These are phyloP conservation scores for Huso huso DNA, from an alignment of 2,797 vertebrate species.

Conservation along the genomic window DNA sequence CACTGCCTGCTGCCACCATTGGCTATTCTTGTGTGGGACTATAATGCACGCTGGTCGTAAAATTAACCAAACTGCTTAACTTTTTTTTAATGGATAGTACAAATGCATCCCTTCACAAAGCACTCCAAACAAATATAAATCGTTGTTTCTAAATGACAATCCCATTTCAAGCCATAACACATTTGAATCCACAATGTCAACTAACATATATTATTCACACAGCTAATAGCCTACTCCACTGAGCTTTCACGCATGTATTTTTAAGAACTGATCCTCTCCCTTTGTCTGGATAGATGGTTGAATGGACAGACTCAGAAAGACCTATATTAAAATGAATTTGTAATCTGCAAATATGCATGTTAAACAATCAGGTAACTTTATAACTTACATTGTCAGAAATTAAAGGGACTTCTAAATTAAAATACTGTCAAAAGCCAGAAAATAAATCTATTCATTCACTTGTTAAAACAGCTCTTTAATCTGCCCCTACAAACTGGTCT, in stretches of 20 bases:
- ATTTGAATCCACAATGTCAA: slow-evolving; percentile 14
- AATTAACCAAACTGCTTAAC: slow-evolving; percentile 22
- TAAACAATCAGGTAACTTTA: no score
- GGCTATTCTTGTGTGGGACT: slow-evolving; percentile 30
- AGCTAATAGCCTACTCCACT: slow-evolving; percentile 20
- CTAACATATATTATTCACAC: slow-evolving; percentile 25
- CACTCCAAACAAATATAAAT: slow-evolving; percentile 28
- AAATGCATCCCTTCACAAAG: slow-evolving; percentile 24
- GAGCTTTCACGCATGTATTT: slow-evolving; percentile 11
- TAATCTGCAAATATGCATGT: no score
- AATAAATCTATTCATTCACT: no score
- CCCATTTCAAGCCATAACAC: slow-evolving; percentile 18
- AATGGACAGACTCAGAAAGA: slow-evolving; percentile 9
- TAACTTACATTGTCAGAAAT: no score
- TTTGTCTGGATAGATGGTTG: slow-evolving; percentile 4
- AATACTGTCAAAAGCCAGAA: no score
- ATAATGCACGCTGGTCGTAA: slow-evolving; percentile 30
- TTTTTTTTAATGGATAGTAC: slow-evolving; percentile 27
- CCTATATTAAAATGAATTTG: no score
- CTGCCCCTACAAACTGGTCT: no score
- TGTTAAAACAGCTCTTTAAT: no score
- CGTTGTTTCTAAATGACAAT: slow-evolving; percentile 26
- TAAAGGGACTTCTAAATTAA: no score
- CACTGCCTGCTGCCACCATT: slow-evolving; percentile 26
- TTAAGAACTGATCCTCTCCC: slow-evolving; percentile 15